phyloP scores from a whole-genome alignment of 2,113 vertebrate species.

The Archocentrus centrarchus region DNA sequence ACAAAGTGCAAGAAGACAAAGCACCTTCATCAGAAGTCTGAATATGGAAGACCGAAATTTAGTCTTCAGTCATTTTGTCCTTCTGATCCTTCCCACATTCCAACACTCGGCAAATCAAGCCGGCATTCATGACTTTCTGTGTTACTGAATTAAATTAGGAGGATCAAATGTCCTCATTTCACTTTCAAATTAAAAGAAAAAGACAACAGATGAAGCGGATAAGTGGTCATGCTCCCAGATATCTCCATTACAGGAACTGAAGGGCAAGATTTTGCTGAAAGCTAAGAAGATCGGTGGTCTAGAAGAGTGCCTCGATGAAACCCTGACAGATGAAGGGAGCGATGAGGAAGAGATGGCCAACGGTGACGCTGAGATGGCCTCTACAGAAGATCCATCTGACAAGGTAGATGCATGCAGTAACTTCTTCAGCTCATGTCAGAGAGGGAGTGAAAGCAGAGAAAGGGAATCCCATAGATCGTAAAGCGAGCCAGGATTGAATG shows the following conservation, averaged over 20 bases:
- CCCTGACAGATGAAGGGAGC: constrained; percentile 75
- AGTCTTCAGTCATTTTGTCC: background rate
- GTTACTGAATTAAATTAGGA: background rate
- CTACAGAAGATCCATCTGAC: constrained; percentile 64
- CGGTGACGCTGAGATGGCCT: constrained; percentile 69
- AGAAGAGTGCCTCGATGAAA: constrained; percentile 74
- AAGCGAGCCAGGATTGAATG: background rate
- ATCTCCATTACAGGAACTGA: constrained; percentile 82
- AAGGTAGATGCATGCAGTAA: constrained; percentile 48
- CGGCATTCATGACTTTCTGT: background rate
- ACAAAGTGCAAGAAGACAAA: constrained; percentile 22
- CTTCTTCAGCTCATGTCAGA: background rate
- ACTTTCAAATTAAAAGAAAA: background rate
- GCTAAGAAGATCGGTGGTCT: constrained; percentile 87
- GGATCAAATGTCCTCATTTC: background rate
- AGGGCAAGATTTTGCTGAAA: constrained; percentile 90
- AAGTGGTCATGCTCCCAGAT: background rate
- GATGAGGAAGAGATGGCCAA: constrained; percentile 79
- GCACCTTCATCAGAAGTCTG: background rate
- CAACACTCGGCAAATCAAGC: background rate
- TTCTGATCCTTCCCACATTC: background rate
- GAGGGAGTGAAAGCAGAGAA: background rate
- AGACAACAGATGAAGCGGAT: background rate
- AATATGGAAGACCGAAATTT: background rate
- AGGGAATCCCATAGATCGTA: background rate